Conservation (phyloP, 2,113 vertebrate species). For the Heterotilapia buettikoferi region DNA sequence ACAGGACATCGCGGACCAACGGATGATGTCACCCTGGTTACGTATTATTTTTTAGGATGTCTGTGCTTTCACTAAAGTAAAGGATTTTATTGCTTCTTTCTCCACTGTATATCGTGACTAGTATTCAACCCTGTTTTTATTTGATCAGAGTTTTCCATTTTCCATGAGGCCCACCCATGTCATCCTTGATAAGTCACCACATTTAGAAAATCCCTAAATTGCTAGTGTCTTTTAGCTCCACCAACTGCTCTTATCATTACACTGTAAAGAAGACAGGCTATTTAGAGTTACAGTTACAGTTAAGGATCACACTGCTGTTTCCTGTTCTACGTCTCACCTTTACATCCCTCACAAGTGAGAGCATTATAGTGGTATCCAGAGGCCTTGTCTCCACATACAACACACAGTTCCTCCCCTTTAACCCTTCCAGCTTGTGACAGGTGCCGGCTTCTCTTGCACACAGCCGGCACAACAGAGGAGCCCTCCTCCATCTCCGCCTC, state of each 20-base stretch:
- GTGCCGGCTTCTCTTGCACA: slow-evolving; percentile 80
- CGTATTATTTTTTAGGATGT: neutral
- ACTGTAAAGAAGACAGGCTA: neutral
- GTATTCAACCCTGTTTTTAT: neutral
- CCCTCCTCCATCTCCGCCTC: slow-evolving; percentile 75
- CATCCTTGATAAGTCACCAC: neutral
- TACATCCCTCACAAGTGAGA: slow-evolving; percentile 96
- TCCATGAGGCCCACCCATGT: neutral
- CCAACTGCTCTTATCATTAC: neutral
- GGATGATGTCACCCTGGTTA: neutral
- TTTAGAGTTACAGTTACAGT: neutral
- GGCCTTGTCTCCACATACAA: slow-evolving; percentile 96
- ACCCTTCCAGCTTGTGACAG: slow-evolving; percentile 73
- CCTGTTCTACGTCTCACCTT: slow-evolving; percentile 76
- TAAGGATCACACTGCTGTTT: neutral
- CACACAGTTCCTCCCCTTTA: slow-evolving; percentile 94
- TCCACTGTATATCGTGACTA: neutral
- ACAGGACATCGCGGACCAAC: neutral
- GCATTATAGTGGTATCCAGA: slow-evolving; percentile 98
- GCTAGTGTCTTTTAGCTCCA: neutral
- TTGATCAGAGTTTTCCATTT: neutral
- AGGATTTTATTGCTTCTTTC: neutral
- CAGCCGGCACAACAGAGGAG: slow-evolving; percentile 62
- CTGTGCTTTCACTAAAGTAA: neutral
- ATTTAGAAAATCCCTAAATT: neutral